These are phyloP conservation scores for Erynnis tages DNA, from an alignment of 2,888 invertebrate species.

Conservation along the genomic window DNA sequence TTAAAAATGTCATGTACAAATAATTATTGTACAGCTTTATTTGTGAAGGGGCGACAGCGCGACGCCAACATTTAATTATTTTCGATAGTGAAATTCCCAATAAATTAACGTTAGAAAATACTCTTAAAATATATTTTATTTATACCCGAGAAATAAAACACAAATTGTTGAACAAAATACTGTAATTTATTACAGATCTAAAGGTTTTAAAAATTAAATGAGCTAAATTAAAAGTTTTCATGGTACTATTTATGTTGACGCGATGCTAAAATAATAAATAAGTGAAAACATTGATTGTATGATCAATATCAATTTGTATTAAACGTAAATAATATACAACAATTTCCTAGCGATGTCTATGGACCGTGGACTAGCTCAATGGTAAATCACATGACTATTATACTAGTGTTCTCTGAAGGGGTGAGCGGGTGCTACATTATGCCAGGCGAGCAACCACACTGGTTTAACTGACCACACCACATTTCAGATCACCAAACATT, in stretches of 20 bases:
- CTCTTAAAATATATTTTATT: slow-evolving; percentile 4
- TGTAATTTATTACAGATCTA: slow-evolving; percentile 79
- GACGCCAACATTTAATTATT: slow-evolving; percentile 21
- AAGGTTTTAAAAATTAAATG: slow-evolving; percentile 11
- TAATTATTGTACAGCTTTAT: slow-evolving; percentile 13
- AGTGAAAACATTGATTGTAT: background rate
- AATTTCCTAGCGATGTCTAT: slow-evolving; percentile 14
- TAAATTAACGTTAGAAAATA: slow-evolving; percentile 12
- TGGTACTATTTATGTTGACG: background rate
- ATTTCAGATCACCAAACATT: too few species aligned
- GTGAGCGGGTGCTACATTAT: too few species aligned
- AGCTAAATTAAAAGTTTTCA: slow-evolving; percentile 4
- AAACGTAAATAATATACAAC: slow-evolving; percentile 9
- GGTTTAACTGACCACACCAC: too few species aligned
- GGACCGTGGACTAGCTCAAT: slow-evolving; percentile 9
- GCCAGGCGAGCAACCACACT: too few species aligned
- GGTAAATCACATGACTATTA: background rate
- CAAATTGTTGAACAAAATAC: slow-evolving; percentile 60
- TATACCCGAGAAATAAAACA: slow-evolving; percentile 34
- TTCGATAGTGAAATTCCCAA: slow-evolving; percentile 13
- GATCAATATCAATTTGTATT: slow-evolving; percentile 7
- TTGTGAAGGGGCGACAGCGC: slow-evolving; percentile 9
- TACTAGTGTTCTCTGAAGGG: too few species aligned
- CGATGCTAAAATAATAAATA: slow-evolving; percentile 15
- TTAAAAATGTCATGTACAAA: slow-evolving; percentile 17